Conservation (phyloP, 2,113 vertebrate species). For the Candoia aspera region DNA sequence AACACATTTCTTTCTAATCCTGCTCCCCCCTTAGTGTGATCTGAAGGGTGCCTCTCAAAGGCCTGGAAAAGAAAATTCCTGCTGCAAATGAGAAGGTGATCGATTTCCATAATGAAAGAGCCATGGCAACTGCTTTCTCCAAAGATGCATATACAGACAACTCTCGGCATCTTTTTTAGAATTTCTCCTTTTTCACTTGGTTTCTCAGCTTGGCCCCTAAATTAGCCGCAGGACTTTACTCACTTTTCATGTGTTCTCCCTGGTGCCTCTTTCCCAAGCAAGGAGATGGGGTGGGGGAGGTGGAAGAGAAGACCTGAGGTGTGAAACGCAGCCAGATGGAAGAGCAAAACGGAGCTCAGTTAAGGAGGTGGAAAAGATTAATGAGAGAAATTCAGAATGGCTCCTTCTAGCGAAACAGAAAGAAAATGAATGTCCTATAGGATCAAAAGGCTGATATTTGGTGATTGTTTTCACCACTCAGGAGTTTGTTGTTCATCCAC, state of each 20-base stretch:
- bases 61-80: background rate
- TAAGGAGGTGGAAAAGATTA: fast-evolving
- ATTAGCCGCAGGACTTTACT: background rate
- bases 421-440: background rate
- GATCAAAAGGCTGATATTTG: constrained; percentile 53
- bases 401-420: constrained; percentile 50
- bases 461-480: constrained; percentile 39
- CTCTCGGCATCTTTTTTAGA: background rate
- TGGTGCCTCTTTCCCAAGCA: background rate
- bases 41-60: background rate
- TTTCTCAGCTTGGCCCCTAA: constrained; percentile 27
- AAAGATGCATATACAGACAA: too few relatives aligned
- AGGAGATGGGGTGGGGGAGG: background rate
- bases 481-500: constrained; percentile 60
- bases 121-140: background rate
- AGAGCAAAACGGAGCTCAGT: constrained; percentile 18
- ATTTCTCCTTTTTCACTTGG: constrained; percentile 3
- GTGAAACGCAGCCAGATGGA: constrained; percentile 26
- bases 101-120: background rate
- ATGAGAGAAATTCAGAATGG: constrained; percentile 11
- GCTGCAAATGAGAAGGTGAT: too few relatives aligned
- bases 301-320: constrained; percentile 31
- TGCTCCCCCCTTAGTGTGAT: background rate
- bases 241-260: background rate
- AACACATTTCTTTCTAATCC: too few relatives aligned